phyloP scores from a whole-genome alignment of 2,797 vertebrate species.

The Champsocephalus esox region DNA sequence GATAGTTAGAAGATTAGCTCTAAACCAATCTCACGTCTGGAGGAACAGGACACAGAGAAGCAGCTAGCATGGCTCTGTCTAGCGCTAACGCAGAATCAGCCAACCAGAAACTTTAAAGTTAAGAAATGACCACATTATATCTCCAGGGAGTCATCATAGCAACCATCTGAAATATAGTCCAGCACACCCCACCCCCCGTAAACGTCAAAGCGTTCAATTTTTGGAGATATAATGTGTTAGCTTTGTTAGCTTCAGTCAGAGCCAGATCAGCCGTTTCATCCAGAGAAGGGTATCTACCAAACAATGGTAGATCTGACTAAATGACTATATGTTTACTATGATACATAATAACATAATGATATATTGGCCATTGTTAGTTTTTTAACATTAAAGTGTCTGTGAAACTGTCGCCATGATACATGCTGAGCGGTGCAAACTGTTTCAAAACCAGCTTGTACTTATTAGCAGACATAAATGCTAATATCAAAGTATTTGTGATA shows the following conservation, averaged over 20 bases:
- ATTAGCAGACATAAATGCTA: background rate
- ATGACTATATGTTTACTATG: background rate
- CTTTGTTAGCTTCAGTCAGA: background rate
- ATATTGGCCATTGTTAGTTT: background rate
- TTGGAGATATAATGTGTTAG: too few relatives aligned
- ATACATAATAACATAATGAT: background rate
- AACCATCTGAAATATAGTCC: background rate
- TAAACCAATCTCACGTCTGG: background rate
- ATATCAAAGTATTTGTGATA: background rate
- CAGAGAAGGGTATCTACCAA: background rate
- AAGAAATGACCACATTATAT: background rate
- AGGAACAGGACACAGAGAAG: background rate
- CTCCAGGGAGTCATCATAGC: conserved; percentile 1
- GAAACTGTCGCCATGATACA: background rate
- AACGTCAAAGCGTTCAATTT: background rate
- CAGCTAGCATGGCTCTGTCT: background rate
- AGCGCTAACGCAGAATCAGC: background rate
- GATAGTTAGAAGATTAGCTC: background rate
- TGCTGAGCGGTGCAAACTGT: background rate
- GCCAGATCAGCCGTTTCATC: background rate
- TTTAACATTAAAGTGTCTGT: background rate
- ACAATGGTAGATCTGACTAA: too few relatives aligned
- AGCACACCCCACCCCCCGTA: too few relatives aligned
- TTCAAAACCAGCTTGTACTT: background rate
- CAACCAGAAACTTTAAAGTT: background rate